These are phyloP conservation scores for Narcine bancroftii DNA, from an alignment of 2,113 vertebrate genomes.

Conservation along the genomic window DNA sequence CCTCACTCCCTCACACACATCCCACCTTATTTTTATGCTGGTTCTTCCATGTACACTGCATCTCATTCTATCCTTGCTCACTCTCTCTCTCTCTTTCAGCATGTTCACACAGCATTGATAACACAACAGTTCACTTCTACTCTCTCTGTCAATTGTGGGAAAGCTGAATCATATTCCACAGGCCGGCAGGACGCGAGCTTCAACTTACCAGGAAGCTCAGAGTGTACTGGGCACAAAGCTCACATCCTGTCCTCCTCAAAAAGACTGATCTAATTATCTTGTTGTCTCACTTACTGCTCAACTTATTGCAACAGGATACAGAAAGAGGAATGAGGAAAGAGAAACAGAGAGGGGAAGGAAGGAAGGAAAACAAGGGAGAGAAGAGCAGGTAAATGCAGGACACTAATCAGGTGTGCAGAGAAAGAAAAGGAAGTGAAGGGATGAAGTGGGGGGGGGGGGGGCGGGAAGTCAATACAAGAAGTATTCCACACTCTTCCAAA, in stretches of 20 bases:
- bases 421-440: neutral
- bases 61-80: no score
- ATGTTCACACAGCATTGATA: neutral
- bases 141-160: no score
- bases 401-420: no score
- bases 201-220: neutral
- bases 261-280: neutral
- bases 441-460: no score
- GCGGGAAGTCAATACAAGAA: no score
- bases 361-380: neutral
- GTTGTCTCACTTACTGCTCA: neutral
- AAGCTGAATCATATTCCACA: neutral
- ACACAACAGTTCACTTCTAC: neutral
- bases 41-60: no score
- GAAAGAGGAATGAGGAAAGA: neutral
- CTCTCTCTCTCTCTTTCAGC: no score
- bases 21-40: no score
- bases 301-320: neutral
- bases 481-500: no score
- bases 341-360: neutral
- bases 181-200: neutral
- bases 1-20: no score
- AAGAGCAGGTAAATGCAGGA: neutral
- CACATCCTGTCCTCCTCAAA: neutral
- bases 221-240: neutral